These are phyloP conservation scores for Rhabdomys pumilio DNA, from an alignment of 2,797 vertebrate species.

Conservation along the genomic window DNA sequence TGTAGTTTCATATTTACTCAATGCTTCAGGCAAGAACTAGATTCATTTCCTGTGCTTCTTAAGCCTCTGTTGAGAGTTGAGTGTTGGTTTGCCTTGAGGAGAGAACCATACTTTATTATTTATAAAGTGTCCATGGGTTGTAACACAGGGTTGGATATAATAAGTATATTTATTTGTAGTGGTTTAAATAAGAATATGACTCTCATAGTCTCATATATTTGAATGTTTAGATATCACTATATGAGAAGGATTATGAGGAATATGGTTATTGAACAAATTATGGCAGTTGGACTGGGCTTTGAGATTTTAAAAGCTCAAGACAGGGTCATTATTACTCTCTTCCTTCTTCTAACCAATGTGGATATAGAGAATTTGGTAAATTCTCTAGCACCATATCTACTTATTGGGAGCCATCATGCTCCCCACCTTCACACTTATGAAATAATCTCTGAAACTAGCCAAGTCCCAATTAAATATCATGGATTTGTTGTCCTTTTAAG, in stretches of 20 bases:
- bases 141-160: not conserved
- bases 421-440: not conserved
- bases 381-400: not conserved
- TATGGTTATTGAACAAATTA: not conserved
- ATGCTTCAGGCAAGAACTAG: not conserved
- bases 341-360: not conserved
- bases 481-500: not conserved
- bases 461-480: not conserved
- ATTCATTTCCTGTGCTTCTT: not conserved
- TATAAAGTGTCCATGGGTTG: not conserved
- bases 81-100: not conserved
- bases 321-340: not conserved
- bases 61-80: not conserved
- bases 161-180: not conserved
- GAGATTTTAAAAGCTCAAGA: not conserved
- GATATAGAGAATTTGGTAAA: not conserved
- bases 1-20: slow-evolving; percentile 33
- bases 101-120: not conserved
- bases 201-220: not conserved
- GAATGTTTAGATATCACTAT: not conserved
- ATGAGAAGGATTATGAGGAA: not conserved
- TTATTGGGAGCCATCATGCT: not conserved
- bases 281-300: not conserved
- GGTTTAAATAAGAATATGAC: not conserved
- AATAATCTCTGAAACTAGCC: not conserved